A percentile compares a stretch with the other conserved stretches of the same genome.
phyloP scores from a whole-genome alignment of 2,113 vertebrate genomes.

The Collichthys lucidus region DNA sequence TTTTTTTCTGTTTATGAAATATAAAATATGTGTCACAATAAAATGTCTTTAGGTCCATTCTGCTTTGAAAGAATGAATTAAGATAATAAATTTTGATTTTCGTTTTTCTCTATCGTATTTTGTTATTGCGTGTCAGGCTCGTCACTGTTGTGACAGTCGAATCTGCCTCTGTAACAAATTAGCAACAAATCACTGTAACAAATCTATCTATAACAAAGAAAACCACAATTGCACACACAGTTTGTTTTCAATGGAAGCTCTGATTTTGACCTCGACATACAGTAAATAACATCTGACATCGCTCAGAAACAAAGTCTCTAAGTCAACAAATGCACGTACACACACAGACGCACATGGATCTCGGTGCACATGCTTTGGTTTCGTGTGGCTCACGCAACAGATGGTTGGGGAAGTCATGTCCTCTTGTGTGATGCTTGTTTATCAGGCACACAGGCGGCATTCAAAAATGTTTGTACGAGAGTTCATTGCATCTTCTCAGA shows the following conservation, averaged over 20 bases:
- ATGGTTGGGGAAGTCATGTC: conserved; percentile 15
- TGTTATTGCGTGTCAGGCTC: background rate
- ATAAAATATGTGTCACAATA: background rate
- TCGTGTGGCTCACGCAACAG: conserved; percentile 27
- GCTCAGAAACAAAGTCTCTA: background rate
- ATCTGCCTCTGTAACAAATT: conserved; percentile 39
- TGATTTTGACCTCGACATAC: background rate
- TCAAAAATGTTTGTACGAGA: conserved; percentile 11
- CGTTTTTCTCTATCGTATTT: background rate
- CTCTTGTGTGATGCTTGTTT: conserved; percentile 32
- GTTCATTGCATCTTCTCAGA: conserved; percentile 14
- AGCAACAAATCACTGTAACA: background rate
- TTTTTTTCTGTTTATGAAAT: background rate
- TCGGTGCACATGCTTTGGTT: background rate
- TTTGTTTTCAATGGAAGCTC: background rate
- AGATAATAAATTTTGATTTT: background rate
- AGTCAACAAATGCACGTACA: background rate
- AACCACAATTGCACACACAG: background rate
- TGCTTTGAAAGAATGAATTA: background rate
- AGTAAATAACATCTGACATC: background rate
- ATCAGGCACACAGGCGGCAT: conserved; percentile 34
- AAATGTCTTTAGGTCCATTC: background rate
- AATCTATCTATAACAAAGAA: background rate
- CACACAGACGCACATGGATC: too few relatives aligned
- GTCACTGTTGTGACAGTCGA: background rate